Evolutionary conservation across 2,888 invertebrate genomes (phyloP).

Genomic region (Amphimallon solstitiale): DNA sequence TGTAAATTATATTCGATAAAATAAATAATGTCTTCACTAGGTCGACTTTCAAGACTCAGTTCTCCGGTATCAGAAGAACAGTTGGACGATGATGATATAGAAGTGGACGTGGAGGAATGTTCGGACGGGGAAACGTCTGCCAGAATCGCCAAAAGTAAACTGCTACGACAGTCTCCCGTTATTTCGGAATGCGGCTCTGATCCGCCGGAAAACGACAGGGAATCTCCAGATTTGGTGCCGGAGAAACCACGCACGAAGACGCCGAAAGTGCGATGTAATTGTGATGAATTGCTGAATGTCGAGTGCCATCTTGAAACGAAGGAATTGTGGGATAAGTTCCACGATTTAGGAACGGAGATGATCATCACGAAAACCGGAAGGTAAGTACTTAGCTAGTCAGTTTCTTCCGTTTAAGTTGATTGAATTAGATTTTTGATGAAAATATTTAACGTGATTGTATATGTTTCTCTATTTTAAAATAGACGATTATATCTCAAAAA

Average conservation of each 20-base stretch:
- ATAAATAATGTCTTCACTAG: constrained; percentile 7
- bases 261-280: constrained; percentile 69
- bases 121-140: constrained; percentile 67
- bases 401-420: background rate
- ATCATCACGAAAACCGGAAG: constrained; percentile 87
- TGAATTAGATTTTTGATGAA: too few species aligned
- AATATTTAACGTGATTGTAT: too few species aligned
- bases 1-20: too few species aligned
- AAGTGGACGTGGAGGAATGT: constrained; percentile 71
- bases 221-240: constrained; percentile 58
- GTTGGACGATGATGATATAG: constrained; percentile 66
- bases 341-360: constrained; percentile 83
- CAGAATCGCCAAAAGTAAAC: constrained; percentile 50
- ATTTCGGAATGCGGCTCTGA: constrained; percentile 62
- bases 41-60: constrained; percentile 54
- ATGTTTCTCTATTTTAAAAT: too few species aligned
- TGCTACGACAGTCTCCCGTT: constrained; percentile 54
- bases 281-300: constrained; percentile 71
- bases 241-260: constrained; percentile 55
- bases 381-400: constrained; percentile 69
- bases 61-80: constrained; percentile 64
- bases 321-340: constrained; percentile 85
- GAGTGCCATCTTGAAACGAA: constrained; percentile 83
- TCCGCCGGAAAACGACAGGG: constrained; percentile 58
- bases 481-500: too few species aligned